Conservation (phyloP, 2,797 vertebrate species). For the Cossypha polioptera region DNA sequence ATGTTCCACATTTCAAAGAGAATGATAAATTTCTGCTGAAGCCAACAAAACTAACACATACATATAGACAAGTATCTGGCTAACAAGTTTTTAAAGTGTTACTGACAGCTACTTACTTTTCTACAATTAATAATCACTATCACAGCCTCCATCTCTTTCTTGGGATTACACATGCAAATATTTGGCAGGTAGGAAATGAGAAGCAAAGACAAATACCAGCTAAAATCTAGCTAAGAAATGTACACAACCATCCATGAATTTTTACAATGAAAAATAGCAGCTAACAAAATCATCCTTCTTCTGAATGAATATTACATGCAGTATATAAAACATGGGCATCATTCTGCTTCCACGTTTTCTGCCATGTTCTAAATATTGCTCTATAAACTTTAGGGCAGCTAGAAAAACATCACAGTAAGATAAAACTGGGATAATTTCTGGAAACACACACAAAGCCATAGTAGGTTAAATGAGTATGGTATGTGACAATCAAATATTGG, state of each 20-base stretch:
- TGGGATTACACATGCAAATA: neutral
- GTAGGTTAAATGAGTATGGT: neutral
- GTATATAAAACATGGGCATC: neutral
- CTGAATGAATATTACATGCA: neutral
- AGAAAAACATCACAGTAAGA: neutral
- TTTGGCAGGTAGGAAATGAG: neutral
- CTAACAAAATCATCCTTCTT: neutral
- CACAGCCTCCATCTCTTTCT: neutral
- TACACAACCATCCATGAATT: neutral
- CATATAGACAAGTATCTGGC: neutral
- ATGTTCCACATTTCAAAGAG: constrained; percentile 73
- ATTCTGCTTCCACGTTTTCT: neutral
- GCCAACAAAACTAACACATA: constrained; percentile 45
- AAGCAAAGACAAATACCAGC: neutral
- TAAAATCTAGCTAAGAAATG: neutral
- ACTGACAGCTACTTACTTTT: neutral
- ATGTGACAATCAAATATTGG: neutral
- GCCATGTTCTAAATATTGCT: neutral
- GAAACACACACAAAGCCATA: neutral
- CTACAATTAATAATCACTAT: neutral
- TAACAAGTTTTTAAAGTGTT: constrained; percentile 9
- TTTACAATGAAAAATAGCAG: neutral
- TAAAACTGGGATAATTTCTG: neutral
- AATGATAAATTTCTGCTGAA: constrained; percentile 71
- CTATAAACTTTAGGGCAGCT: neutral